Conservation (phyloP, 2,888 invertebrate species). For the Rhorus exstirpatorius region DNA sequence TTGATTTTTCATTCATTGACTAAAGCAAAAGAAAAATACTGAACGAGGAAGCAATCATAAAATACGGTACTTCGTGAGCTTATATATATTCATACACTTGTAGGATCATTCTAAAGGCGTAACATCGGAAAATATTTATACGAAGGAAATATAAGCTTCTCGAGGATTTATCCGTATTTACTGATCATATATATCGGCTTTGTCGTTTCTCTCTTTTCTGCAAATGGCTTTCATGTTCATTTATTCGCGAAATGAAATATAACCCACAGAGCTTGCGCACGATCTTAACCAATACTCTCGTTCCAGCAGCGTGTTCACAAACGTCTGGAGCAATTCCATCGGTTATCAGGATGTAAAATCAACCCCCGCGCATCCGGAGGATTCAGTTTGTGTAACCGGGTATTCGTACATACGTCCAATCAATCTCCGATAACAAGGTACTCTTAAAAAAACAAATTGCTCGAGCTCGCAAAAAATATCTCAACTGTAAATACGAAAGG, state of each 20-base stretch:
- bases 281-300: background rate
- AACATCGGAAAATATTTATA: conserved; percentile 25
- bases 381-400: background rate
- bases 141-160: conserved; percentile 4
- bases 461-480: background rate
- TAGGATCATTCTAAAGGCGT: background rate
- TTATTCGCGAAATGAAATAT: background rate
- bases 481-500: background rate
- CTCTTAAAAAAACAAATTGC: background rate
- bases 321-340: background rate
- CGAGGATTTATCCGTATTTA: conserved; percentile 12
- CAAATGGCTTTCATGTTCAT: conserved; percentile 4
- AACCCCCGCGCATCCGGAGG: background rate
- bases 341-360: background rate
- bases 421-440: background rate
- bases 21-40: background rate
- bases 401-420: background rate
- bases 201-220: conserved; percentile 1
- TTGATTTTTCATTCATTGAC: conserved; percentile 12
- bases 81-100: background rate
- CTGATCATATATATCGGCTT: background rate
- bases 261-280: background rate
- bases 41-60: conserved; percentile 25
- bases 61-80: background rate
- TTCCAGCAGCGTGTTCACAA: background rate